phyloP scores from a whole-genome alignment of 2,888 invertebrate genomes.

The Habrosyne pyritoides region DNA sequence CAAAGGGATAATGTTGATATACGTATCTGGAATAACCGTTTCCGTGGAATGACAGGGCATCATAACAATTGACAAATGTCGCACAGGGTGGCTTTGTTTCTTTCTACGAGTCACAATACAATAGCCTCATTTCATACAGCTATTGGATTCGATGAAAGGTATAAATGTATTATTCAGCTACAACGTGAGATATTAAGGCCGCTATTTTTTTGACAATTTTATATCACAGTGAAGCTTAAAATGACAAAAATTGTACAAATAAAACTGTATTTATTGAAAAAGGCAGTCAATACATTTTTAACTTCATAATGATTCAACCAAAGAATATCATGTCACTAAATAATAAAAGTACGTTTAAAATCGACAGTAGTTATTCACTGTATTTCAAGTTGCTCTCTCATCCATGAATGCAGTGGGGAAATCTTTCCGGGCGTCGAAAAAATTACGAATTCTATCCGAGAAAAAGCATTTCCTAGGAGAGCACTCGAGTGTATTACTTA shows the following conservation, averaged over 20 bases:
- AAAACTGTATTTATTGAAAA: too few relatives aligned
- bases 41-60: constrained; percentile 1
- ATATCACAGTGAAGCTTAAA: too few relatives aligned
- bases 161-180: constrained; percentile 17
- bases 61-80: constrained; percentile 6
- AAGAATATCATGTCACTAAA: background rate
- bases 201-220: background rate
- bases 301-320: background rate
- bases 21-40: background rate
- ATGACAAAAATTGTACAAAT: too few relatives aligned
- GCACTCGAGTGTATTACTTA: constrained; percentile 36
- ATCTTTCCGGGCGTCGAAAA: constrained; percentile 47
- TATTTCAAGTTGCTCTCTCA: constrained; percentile 40
- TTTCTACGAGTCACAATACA: constrained; percentile 23
- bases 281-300: background rate
- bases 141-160: constrained; percentile 27
- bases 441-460: constrained; percentile 50
- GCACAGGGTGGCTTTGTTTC: constrained; percentile 20
- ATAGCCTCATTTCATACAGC: constrained; percentile 32
- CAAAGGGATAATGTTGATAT: constrained; percentile 2
- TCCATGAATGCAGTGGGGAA: constrained; percentile 57
- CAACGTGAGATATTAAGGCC: background rate
- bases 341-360: background rate
- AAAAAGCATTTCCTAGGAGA: constrained; percentile 50
- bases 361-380: constrained; percentile 23